These are phyloP conservation scores for Canis aureus DNA, from an alignment of 2,113 vertebrate species.

Conservation along the genomic window DNA sequence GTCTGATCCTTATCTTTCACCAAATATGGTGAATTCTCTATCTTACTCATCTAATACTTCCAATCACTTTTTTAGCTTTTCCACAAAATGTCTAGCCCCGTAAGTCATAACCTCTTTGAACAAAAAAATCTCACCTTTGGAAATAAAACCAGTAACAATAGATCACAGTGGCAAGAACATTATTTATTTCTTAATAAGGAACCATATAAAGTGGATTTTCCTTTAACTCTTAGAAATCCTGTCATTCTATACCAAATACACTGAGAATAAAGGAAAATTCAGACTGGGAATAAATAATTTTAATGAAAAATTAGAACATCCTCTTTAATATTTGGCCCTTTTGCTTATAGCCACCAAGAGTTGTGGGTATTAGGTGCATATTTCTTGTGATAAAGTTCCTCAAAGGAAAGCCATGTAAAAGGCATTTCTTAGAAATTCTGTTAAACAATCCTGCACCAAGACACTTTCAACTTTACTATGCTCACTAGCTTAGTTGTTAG, in stretches of 20 bases:
- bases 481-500: too few species aligned
- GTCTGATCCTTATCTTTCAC: slow-evolving; percentile 63
- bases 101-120: not conserved
- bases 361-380: not conserved
- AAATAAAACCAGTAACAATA: not conserved
- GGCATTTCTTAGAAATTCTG: not conserved
- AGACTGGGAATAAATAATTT: not conserved
- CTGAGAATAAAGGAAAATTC: not conserved
- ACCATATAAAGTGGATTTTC: not conserved
- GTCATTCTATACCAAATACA: not conserved
- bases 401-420: not conserved
- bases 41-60: slow-evolving; percentile 41
- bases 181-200: slow-evolving; percentile 10
- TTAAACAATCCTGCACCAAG: not conserved
- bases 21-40: slow-evolving; percentile 63
- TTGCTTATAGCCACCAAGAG: not conserved
- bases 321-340: not conserved
- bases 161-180: not conserved
- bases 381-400: not conserved
- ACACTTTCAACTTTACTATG: too few species aligned
- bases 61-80: slow-evolving; percentile 55
- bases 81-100: not conserved
- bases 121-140: not conserved
- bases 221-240: slow-evolving; percentile 24
- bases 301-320: slow-evolving; percentile 6